phyloP scores from a whole-genome alignment of 2,888 invertebrate species.

The Trimorus sp. region DNA sequence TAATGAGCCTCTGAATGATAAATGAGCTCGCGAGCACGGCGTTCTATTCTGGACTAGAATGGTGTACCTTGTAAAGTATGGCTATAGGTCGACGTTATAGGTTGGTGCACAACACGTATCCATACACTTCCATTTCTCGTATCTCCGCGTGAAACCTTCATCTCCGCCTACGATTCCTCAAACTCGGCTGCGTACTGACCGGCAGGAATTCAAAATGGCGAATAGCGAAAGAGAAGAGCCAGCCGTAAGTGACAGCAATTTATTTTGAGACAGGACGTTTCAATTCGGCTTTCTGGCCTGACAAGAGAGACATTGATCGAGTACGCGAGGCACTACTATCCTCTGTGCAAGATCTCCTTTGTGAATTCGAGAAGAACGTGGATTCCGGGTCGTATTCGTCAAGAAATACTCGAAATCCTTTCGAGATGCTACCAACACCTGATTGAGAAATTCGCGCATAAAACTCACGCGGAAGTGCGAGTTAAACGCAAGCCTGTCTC shows the following conservation, averaged over 20 bases:
- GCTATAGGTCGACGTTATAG: constrained; percentile 65
- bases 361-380: constrained; percentile 60
- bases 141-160: constrained; percentile 77
- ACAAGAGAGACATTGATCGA: constrained; percentile 64
- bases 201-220: constrained; percentile 67
- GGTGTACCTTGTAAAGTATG: constrained; percentile 64
- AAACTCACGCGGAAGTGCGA: constrained; percentile 20
- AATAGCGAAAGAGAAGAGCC: constrained; percentile 63
- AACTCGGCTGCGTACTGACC: constrained; percentile 74
- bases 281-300: constrained; percentile 74
- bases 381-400: constrained; percentile 57
- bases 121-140: constrained; percentile 72
- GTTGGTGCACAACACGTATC: constrained; percentile 69
- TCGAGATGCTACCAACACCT: constrained; percentile 41
- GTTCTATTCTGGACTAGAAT: constrained; percentile 74
- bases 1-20: constrained; percentile 83
- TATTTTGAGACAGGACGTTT: constrained; percentile 76
- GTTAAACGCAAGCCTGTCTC: neutral
- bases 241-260: constrained; percentile 76
- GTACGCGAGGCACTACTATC: constrained; percentile 53
- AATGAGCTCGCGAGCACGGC: constrained; percentile 82
- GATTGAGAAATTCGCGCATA: constrained; percentile 52
- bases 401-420: constrained; percentile 60
- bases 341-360: constrained; percentile 57
- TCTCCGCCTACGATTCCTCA: constrained; percentile 81